Conservation (phyloP, 2,113 vertebrate genomes). For the Mirza zaza region DNA sequence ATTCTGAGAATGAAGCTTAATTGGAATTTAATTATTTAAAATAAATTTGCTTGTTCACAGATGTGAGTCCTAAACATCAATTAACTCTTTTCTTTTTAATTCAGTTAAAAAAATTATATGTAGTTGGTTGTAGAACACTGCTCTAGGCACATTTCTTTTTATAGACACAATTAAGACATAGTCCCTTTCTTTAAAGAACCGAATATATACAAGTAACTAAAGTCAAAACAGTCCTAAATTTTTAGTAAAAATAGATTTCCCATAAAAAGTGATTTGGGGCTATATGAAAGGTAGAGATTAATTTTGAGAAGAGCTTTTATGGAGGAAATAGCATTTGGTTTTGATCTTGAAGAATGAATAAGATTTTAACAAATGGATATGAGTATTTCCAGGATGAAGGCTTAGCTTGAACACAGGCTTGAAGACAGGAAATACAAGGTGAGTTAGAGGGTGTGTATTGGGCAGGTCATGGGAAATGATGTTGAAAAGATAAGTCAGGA, state of each 20-base stretch:
- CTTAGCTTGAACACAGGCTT: background rate
- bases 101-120: background rate
- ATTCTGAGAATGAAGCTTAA: slow-evolving; percentile 45
- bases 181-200: background rate
- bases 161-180: background rate
- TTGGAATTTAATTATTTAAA: slow-evolving; percentile 32
- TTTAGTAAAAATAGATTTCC: slow-evolving; percentile 37
- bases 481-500: background rate
- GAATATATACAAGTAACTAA: background rate
- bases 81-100: slow-evolving; percentile 47
- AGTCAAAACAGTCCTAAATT: background rate
- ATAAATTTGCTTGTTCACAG: slow-evolving; percentile 35
- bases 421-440: background rate
- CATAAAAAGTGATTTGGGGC: background rate
- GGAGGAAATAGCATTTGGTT: background rate
- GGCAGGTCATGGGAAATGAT: background rate
- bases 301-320: background rate
- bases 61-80: background rate
- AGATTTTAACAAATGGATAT: background rate
- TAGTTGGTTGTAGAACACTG: background rate
- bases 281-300: background rate
- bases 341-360: slow-evolving; percentile 16
- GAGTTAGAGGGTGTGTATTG: background rate
- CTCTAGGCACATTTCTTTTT: background rate
- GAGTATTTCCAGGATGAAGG: background rate